A percentile compares a stretch with the other conserved stretches of the same genome.
Evolutionary conservation across 2,797 vertebrate species (phyloP).

Genomic region (Sitta carolinensis): DNA sequence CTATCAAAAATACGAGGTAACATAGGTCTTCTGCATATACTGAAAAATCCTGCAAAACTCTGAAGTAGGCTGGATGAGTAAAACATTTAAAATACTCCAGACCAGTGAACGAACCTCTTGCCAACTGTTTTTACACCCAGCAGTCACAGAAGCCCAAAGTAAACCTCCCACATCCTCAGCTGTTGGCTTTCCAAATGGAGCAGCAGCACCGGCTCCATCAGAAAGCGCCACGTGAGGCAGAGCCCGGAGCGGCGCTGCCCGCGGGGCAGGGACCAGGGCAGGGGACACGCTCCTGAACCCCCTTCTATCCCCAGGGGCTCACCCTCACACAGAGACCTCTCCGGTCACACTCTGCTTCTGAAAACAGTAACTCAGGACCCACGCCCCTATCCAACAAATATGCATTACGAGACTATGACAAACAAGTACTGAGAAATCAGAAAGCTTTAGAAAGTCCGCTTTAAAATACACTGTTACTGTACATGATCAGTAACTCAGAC

Average conservation of each 20-base stretch:
- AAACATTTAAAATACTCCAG: not conserved
- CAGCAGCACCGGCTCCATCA: not conserved
- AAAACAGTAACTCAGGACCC: not conserved
- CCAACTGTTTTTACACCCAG: not conserved
- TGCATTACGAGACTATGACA: accelerated
- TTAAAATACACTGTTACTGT: accelerated
- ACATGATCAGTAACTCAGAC: not conserved
- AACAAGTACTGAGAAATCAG: not conserved
- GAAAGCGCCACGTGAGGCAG: not conserved
- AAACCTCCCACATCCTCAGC: not conserved
- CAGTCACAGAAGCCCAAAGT: not conserved
- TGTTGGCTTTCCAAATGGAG: not conserved
- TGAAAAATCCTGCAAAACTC: not conserved
- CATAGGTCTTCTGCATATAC: not conserved
- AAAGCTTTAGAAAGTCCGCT: not conserved
- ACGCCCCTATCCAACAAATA: not conserved
- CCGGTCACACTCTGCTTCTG: accelerated
- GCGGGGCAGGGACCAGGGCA: not conserved
- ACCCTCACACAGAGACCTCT: accelerated
- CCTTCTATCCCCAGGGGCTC: not conserved
- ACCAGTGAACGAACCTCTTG: not conserved
- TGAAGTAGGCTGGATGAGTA: not conserved
- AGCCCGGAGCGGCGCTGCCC: not conserved
- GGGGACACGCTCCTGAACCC: accelerated
- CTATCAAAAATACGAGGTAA: not conserved